A percentile compares a stretch with the other conserved stretches of the same genome.
Evolutionary conservation across 2,797 vertebrate species (phyloP).

Genomic region (Diglossa cyanea): DNA sequence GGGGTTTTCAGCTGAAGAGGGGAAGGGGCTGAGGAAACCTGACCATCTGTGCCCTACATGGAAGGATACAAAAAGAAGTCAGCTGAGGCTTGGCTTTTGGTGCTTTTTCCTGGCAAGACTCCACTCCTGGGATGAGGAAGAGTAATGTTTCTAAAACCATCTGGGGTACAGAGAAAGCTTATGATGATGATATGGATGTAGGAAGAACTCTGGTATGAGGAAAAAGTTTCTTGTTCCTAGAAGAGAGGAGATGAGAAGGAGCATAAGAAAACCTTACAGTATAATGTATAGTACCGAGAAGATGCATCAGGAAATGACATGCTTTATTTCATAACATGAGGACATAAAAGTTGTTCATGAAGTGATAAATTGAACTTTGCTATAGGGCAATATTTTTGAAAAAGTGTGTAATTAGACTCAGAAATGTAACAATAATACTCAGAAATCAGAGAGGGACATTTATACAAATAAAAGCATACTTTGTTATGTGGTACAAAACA

Average conservation of each 20-base stretch:
- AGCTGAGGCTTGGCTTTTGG: constrained; percentile 41
- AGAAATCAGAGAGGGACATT: not conserved
- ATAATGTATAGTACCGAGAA: not conserved
- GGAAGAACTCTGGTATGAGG: not conserved
- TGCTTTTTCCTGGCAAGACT: constrained; percentile 39
- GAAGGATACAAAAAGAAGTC: constrained; percentile 20
- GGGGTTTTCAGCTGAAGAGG: not conserved
- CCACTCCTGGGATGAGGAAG: constrained; percentile 10
- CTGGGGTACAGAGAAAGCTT: not conserved
- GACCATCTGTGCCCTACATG: constrained; percentile 41
- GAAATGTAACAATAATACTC: not conserved
- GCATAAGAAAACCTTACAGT: not conserved
- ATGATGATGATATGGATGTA: not conserved
- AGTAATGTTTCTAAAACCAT: constrained; percentile 13
- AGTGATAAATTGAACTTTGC: not conserved
- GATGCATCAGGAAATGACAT: not conserved
- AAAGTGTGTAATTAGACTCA: not conserved
- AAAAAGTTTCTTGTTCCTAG: not conserved
- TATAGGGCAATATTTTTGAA: not conserved
- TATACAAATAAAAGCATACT: not conserved
- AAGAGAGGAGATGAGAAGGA: not conserved
- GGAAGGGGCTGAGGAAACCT: constrained; percentile 1
- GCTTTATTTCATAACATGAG: not conserved
- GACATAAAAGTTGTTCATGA: not conserved
- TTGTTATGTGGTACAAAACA: not conserved